Evolutionary conservation across 2,797 vertebrate genomes (phyloP), one percentile per base, ranked within the genome.

Genomic region (Trematomus bernacchii): DNA sequence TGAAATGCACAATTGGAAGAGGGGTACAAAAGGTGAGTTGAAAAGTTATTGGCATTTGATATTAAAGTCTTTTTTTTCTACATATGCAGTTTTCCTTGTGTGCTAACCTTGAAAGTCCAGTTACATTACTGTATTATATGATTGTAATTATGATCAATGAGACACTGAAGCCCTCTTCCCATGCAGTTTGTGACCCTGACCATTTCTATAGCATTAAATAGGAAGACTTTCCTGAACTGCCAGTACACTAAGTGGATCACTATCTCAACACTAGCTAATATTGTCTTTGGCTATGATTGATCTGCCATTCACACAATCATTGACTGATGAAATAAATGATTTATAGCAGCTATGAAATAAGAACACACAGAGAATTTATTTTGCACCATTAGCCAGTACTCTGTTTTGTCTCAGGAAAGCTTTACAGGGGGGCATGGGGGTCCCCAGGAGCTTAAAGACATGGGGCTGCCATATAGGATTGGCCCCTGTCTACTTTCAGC

Each of bases 1-100:
- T 52, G 40, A 51, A 53, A 64, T 59, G 27, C n/a, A 18, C n/a
- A 37, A 11, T 3, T 40, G 46, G 42, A 10, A 23, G 23, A 27
- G 11, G 3, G 33, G 33, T 33, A 33, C 1, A 33, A 7, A 33
- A 13, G 15, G 15, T 7, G n/a, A 27, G 30, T 18, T 19, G 13
- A 10, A 9, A 10, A 57, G 7, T 46, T 47, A 61, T 59, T 33
- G 10, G 14, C 44, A 15, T 54, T 77, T 76, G 33, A 63, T 23
- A 55, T 66, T 55, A 47, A 86, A 82, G n/a, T 43, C 27, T 64
- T 80, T 53, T 76, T 85, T 87, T 79, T 80, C 44, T 85, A 86
- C 10, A 61, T 54, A 23, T 42, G 21, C n/a, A 44, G 7, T 53
- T 51, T 52, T 64, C 52, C 52, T 73, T 72, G 53, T 73, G 27